Base-by-base conservation (phyloP, 2,797 vertebrate species). In the Coregonus suidteri region DNA sequence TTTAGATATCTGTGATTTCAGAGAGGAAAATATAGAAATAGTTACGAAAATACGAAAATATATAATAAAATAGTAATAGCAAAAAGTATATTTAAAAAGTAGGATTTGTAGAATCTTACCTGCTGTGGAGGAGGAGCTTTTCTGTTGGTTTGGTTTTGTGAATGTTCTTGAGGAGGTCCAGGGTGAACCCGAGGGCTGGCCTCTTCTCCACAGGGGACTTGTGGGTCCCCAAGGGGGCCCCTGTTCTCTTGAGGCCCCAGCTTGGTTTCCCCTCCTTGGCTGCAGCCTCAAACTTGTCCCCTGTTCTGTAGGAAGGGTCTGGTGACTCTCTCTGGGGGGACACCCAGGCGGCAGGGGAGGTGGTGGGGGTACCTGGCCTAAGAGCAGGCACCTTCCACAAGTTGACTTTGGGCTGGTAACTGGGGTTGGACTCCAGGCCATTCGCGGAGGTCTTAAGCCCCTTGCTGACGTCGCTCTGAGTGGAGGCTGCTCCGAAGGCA, bases 351-450 rank as follows among this genome's bases (percentile, higher is more conserved):
- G 81, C 75, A 0, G 90, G 81, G 41, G 91, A 82, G 18, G 73
- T 81, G 0, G 84, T 15, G 0, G 83, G 66, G 30, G 92, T 76
- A 15, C 92, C 91, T 0, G 94, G 93, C 69, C 95, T 92, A 15
- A 96, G 70, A 31, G 96, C 76, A 0, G 97, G 96, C 18, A 96
- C 92, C 84, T 97, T 98, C 90, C 95, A 94, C 74, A 96, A 83
- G 74, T 94, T 95, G 0, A 93, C 83, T 87, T 96, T 96, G 4
- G 93, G 83, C 62, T 92, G 88, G 78, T 94, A 94, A 1, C 85
- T 56, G 0, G 93, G 56, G 66, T 70, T 83, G 0, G 71, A 67
- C 18, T 92, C 86, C 0, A 86, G 70, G 51, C 76, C 37, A 67
- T 83, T 86, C 14, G 84, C 0, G 30, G 87, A 79, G 0, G 85